Percentiles rank a stretch among this genome's conserved stretches.
phyloP scores from a whole-genome alignment of 2,113 vertebrate species.

The Myocastor coypus region DNA sequence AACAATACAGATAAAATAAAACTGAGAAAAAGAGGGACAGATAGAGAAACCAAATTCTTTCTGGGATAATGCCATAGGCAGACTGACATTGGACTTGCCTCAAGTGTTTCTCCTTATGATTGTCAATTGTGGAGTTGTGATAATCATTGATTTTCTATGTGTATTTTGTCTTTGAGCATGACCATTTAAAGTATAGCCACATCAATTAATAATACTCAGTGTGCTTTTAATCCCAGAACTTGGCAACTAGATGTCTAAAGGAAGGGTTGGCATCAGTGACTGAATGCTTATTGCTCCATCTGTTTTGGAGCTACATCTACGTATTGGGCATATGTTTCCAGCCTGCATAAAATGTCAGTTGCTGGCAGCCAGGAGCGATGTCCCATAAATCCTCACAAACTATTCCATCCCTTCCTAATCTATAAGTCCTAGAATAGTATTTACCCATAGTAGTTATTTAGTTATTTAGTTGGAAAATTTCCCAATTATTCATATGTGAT shows the following conservation, averaged over 20 bases:
- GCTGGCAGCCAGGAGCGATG: not conserved
- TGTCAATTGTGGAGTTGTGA: not conserved
- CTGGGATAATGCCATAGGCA: not conserved
- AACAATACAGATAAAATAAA: not conserved
- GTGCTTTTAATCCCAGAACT: conserved; percentile 1
- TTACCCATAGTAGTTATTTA: not conserved
- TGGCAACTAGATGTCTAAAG: not conserved
- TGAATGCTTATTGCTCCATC: not conserved
- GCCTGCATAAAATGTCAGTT: not conserved
- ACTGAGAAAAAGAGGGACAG: not conserved
- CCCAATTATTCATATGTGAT: not conserved
- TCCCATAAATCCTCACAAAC: not conserved
- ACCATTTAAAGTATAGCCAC: not conserved
- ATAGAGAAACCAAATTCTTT: not conserved
- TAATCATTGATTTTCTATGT: not conserved
- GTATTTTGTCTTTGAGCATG: not conserved
- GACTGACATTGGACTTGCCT: not conserved
- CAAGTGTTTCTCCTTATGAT: not conserved
- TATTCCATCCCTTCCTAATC: not conserved
- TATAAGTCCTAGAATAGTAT: not conserved
- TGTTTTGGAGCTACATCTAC: not conserved
- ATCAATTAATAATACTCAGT: not conserved
- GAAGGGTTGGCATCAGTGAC: not conserved
- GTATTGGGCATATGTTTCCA: not conserved
- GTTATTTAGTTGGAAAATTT: not conserved